Base-by-base conservation (phyloP, 2,888 invertebrate species). In the Drosophila prolongata region DNA sequence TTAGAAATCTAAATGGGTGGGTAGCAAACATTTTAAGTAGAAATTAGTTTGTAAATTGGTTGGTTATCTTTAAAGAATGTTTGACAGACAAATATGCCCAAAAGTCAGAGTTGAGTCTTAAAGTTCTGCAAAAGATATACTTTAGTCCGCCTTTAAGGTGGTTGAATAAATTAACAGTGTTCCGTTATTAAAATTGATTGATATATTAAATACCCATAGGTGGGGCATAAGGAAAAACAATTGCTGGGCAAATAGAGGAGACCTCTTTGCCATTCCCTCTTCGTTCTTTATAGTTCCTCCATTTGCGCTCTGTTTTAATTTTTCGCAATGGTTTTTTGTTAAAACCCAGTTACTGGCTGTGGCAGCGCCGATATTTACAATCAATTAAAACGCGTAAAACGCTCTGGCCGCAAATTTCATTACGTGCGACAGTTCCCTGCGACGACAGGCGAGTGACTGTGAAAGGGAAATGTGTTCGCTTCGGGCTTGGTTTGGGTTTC, bases 311-410 rank as follows among this genome's bases (percentile, higher is more conserved):
- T 14, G 11, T 35, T 27, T 16, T 47, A 3, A n/a, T 30, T 34
- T 14, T 43, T 54, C 19, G 16, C 35, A 34, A 19, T 37, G 35
- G 37, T 13, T 58, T 44, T 24, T 37, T n/a, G 40, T 43, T 37
- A 27, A 8, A 71, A 53, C 50, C 34, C 40, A 43, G 56, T 47
- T 56, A 53, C 56, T 42, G 61, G 55, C 68, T 73, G 74, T 34
- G 78, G 78, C 78, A 68, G 57, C 77, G 68, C 64, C 69, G 77
- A 81, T 85, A 82, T 82, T 82, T 80, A 71, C 80, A 82, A 82
- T 82, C 83, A 82, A 82, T 82, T 85, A 86, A 85, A 86, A 75
- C 86, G 74, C 80, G 76, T 67, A 74, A 78, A 79, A 74, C 59
- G 83, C 71, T 62, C 54, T 80, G 67, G 66, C 79, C 86, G 75